Conservation (phyloP, 2,113 vertebrate species). For the Lampris incognitus region DNA sequence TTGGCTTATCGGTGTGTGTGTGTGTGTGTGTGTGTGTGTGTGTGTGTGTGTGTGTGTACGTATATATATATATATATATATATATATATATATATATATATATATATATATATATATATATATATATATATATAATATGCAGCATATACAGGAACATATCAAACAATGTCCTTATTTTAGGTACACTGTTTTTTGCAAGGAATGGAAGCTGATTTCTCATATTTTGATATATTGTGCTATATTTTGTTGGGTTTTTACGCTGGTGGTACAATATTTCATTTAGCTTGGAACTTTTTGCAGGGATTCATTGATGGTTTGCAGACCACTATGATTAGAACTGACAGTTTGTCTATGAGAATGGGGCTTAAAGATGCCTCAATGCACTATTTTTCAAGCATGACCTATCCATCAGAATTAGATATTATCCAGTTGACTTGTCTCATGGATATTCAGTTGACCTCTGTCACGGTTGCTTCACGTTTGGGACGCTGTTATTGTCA, state of each 20-base stretch:
- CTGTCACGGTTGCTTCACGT: slow-evolving; percentile 27
- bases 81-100: too few species aligned
- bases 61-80: too few species aligned
- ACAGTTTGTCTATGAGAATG: slow-evolving; percentile 46
- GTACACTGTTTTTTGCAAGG: too few species aligned
- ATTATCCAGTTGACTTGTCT: neutral
- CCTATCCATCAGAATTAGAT: neutral
- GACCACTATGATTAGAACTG: slow-evolving; percentile 25
- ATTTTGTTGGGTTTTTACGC: neutral
- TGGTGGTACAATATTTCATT: slow-evolving; percentile 1
- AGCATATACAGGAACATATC: too few species aligned
- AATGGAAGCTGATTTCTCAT: neutral
- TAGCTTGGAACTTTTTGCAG: slow-evolving; percentile 15
- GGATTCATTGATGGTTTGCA: slow-evolving; percentile 21
- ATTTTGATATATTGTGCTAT: too few species aligned
- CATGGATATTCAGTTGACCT: slow-evolving; percentile 39
- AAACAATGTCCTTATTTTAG: too few species aligned
- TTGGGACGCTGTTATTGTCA: neutral
- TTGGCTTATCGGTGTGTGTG: too few species aligned
- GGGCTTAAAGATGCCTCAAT: neutral
- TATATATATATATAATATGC: too few species aligned
- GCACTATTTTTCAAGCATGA: slow-evolving; percentile 37
- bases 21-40: too few species aligned
- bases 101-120: too few species aligned
- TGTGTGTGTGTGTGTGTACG: too few species aligned